Conservation (phyloP, 2,888 invertebrate genomes). For the Aspidiotus rigidus region DNA sequence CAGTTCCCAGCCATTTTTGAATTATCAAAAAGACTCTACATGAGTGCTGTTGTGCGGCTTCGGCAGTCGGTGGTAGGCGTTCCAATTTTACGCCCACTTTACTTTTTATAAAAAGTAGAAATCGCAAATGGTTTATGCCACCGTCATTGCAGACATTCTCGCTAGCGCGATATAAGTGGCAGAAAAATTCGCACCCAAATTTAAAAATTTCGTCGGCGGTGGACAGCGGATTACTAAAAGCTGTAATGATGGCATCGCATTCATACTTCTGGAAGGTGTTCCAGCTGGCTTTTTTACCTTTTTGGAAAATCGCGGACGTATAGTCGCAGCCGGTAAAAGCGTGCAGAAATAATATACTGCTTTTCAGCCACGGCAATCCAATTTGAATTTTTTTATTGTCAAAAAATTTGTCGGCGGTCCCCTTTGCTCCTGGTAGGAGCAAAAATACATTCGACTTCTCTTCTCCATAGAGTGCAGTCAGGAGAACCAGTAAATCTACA, state of each 20-base stretch:
- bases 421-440: too few species aligned
- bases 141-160: not conserved
- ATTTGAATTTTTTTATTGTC: too few species aligned
- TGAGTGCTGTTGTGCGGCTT: not conserved
- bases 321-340: not conserved
- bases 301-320: not conserved
- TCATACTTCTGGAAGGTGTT: not conserved
- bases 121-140: not conserved
- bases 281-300: not conserved
- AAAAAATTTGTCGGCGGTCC: too few species aligned
- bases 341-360: not conserved
- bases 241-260: not conserved
- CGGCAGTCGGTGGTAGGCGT: not conserved
- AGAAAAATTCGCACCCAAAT: not conserved
- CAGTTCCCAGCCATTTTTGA: not conserved
- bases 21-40: not conserved
- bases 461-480: not conserved
- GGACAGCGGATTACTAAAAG: not conserved
- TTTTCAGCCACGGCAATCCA: too few species aligned
- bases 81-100: not conserved
- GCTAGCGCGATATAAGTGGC: not conserved
- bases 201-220: not conserved
- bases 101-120: not conserved
- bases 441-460: too few species aligned
- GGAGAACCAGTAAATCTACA: conserved; percentile 39